Conservation (phyloP, 2,113 vertebrate genomes). For the Syrrhaptes paradoxus region DNA sequence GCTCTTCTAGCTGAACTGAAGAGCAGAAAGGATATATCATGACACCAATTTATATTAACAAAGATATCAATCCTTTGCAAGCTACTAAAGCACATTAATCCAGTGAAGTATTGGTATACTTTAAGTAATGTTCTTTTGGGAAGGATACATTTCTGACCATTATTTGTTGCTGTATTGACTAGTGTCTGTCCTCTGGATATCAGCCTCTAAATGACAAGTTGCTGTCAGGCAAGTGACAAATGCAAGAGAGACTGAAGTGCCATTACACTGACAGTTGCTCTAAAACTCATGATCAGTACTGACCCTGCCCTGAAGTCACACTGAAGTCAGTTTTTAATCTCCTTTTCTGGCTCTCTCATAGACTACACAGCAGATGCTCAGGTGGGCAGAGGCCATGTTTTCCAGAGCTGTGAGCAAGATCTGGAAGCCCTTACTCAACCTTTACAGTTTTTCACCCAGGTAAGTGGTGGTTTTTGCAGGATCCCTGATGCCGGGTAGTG, state of each 20-base stretch:
- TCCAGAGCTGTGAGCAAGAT: constrained; percentile 56
- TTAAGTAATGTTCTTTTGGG: background rate
- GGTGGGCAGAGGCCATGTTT: constrained; percentile 41
- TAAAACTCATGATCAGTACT: background rate
- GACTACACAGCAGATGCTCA: constrained; percentile 69
- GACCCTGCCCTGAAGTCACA: background rate
- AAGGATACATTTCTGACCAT: background rate
- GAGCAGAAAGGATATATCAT: background rate
- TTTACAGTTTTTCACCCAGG: constrained; percentile 64
- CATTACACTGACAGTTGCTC: background rate
- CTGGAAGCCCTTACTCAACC: constrained; percentile 38
- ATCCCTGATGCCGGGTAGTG: background rate
- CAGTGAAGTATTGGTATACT: background rate
- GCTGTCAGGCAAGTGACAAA: background rate
- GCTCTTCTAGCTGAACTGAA: background rate
- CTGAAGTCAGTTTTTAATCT: background rate
- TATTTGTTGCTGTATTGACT: background rate
- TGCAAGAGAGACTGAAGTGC: background rate
- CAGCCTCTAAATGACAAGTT: background rate
- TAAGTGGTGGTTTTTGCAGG: background rate
- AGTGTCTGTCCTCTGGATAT: background rate
- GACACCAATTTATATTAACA: background rate
- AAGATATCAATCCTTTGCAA: background rate
- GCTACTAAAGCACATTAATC: background rate
- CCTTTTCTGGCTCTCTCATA: constrained; percentile 37